Evolutionary conservation across 2,888 invertebrate species (phyloP), one percentile per base, ranked within the genome.

Genomic region (Parnassius mnemosyne): DNA sequence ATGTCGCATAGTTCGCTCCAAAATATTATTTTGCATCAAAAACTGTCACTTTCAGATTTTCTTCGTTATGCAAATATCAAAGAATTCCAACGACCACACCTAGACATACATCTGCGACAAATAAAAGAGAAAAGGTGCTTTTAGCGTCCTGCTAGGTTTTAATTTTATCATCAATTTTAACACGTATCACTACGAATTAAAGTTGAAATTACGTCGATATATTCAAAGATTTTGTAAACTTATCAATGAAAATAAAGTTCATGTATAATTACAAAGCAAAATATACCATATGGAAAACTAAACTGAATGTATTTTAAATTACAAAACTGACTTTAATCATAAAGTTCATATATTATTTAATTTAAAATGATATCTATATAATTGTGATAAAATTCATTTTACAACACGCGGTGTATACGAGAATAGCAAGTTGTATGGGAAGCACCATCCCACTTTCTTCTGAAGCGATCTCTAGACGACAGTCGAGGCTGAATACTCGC

Each of bases 381-480:
- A 43, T 60, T 34, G 9, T 0, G 0, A 53, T 60, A 65, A 46
- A 46, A 61, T 57, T 16, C n/a, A 52, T 49, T 53, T 56, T 61
- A 11, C 55, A 61, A 57, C 54, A 64, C 47, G 68, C 65, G 72
- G 70, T 13, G 9, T 52, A 10, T 16, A 47, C 11, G 3, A 25
- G 46, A 13, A 49, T 53, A 58, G 50, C 62, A 49, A 49, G 49
- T 57, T 44, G 47, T 77, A 82, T 81, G 81, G 79, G 81, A 80
- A 77, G 72, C 72, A 68, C 67, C 72, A 82, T 76, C 80, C 82
- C 75, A 80, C 83, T 83, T 84, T 84, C 84, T 81, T 82, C 63
- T 62, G 67, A 67, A 68, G 70, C 71, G 71, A 77, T 77, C 74
- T 76, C 56, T 59, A 61, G 65, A 58, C 62, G 63, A 55, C 78